Evolutionary conservation across 64 coral and sea anemone species (phyloP), one percentile per base, ranked within the genome.

Genomic region (Pocillopora damicornis): DNA sequence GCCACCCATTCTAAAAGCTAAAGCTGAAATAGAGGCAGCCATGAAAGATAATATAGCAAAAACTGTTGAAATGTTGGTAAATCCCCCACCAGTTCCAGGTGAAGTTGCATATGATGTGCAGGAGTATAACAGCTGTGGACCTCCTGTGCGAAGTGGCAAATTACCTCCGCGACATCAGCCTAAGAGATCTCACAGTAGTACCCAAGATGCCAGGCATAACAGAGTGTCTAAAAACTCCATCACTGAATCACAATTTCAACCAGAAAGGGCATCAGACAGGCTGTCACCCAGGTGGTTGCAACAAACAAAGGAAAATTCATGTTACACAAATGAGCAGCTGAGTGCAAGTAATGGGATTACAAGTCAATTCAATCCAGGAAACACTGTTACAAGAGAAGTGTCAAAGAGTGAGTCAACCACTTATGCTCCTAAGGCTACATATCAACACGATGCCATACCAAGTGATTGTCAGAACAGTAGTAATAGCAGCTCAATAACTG

Each of bases 31-130:
- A 51, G 42, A n/a, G 1, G 37, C 64, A 26, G 20, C 26, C 26
- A 4, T 30, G 65, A 56, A 56, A 1, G 58, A 85, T 69, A 57
- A 72, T 25, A 35, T 57, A 37, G 38, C 18, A 25, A 71, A 36
- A 25, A n/a, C 20, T 23, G 42, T 73, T 20, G 37, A 85, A 45
- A 68, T 85, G 38, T 38, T 85, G 18, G 72, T 65, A 26, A 85
- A 85, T 58, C 81, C 81, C 6, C 81, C 81, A 11, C 81, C 81
- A 58, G 81, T 85, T 57, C 81, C 81, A 15, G 81, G 81, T 58
- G 81, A 85, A 58, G 17, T 30, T 30, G 30, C 30, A 30, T 30
- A 30, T 30, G 30, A 42, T 25, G 42, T 73, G 15, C 45, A 36
- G 4, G 68, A 68, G 15, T 83, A 51, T 69, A 18, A 67, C 9